Base-by-base conservation (phyloP, 2,797 vertebrate species). In the Poecilia wingei region DNA sequence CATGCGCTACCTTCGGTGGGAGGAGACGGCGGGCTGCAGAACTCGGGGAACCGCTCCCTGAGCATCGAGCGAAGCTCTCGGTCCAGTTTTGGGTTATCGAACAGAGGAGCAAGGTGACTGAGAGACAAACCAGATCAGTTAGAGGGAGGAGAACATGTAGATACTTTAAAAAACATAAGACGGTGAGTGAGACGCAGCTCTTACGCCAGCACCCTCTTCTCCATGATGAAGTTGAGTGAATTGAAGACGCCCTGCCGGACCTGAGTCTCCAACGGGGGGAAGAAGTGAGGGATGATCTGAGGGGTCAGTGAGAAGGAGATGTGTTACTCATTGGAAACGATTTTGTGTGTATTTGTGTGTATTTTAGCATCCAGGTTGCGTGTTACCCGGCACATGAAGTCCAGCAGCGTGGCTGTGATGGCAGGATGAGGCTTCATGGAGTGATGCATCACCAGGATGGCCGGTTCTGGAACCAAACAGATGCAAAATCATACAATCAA, bases 381-480 rank as follows among this genome's bases (percentile, higher is more conserved):
- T 85, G 95, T 96, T 93, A 99, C 98, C 89, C 98, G 93, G 93
- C 98, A 99, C 97, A 99, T 99, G 94, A 99, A 99, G 85, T 99
- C 98, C 94, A 99, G 95, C 82, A 99, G 95, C 0, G 98, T 99
- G 86, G 98, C 98, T 0, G 98, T 99, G 95, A 99, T 99, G 87
- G 98, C 98, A 10, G 98, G 98, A 89, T 99, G 98, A 22, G 98
- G 98, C 87, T 99, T 99, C 98, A 99, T 99, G 86, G 98, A 99
- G 94, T 99, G 98, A 79, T 99, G 98, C 98, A 99, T 99, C 86
- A 99, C 98, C 84, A 99, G 91, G 87, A 99, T 99, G 80, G 98
- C 98, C 0, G 98, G 98, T 22, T 99, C 98, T 99, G 91, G 59
- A 83, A 78, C 39, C 59, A 73, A 77, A 22, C 6, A 51, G 20